Conservation (phyloP, 2,888 invertebrate genomes). For the Drosophila pseudotalamancana region DNA sequence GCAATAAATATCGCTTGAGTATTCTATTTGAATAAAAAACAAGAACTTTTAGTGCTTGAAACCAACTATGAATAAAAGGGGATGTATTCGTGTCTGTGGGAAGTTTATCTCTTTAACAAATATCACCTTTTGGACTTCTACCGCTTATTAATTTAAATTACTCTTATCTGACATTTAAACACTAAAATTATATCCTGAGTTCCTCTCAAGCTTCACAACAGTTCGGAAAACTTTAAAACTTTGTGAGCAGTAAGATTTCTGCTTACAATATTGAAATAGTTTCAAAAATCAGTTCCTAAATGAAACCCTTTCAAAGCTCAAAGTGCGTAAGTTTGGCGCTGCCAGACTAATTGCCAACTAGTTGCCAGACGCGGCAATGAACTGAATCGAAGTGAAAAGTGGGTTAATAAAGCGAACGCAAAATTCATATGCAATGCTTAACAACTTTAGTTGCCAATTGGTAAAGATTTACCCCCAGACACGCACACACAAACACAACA, state of each 20-base stretch:
- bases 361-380: constrained; percentile 6
- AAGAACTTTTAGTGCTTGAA: no score
- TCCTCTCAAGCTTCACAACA: background rate
- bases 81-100: no score
- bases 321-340: background rate
- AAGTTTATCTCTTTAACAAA: no score
- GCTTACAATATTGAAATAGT: constrained; percentile 1
- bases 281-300: background rate
- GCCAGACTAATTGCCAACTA: constrained; percentile 6
- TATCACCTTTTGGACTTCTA: no score
- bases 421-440: constrained; percentile 50
- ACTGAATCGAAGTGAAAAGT: constrained; percentile 21
- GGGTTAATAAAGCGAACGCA: constrained; percentile 18
- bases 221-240: background rate
- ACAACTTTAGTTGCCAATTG: constrained; percentile 45
- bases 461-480: constrained; percentile 24
- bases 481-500: background rate
- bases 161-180: no score
- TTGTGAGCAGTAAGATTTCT: background rate
- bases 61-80: no score
- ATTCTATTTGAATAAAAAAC: no score
- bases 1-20: background rate
- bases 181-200: no score
- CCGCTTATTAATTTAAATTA: no score
- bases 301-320: background rate